Evolutionary conservation across 2,888 invertebrate species (phyloP).

Genomic region (Lutraria lutraria): DNA sequence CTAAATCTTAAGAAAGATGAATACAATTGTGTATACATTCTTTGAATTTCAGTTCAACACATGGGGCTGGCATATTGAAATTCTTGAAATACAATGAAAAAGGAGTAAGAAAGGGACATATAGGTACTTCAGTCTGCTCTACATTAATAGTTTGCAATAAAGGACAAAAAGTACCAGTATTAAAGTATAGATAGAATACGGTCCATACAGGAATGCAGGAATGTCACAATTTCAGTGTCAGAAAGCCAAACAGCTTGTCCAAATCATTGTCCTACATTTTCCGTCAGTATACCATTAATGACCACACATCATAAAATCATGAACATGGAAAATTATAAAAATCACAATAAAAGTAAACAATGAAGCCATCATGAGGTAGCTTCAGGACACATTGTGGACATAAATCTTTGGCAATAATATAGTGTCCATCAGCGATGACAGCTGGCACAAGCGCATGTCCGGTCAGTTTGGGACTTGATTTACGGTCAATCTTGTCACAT

Average conservation of each 20-base stretch:
- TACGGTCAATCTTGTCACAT: not conserved
- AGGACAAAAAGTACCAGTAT: too few relatives aligned
- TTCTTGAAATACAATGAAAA: too few relatives aligned
- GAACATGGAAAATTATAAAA: constrained; percentile 12
- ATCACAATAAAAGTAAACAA: constrained; percentile 33
- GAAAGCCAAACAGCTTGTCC: not conserved
- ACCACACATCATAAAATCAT: constrained; percentile 4
- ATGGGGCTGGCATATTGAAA: too few relatives aligned
- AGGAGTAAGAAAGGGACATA: too few relatives aligned
- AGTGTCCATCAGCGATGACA: constrained; percentile 48
- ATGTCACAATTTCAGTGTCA: not conserved
- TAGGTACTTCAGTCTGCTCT: too few relatives aligned
- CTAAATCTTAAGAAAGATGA: too few relatives aligned
- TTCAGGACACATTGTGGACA: constrained; percentile 45
- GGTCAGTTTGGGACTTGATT: constrained; percentile 9
- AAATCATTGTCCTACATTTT: not conserved
- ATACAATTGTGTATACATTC: too few relatives aligned
- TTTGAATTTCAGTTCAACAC: too few relatives aligned
- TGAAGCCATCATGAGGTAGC: constrained; percentile 35
- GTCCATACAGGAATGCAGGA: too few relatives aligned
- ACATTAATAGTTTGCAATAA: too few relatives aligned
- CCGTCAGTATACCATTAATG: constrained; percentile 13
- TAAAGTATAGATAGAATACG: too few relatives aligned
- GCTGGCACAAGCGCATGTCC: constrained; percentile 38
- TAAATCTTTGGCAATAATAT: constrained; percentile 43